Evolutionary conservation across 2,113 vertebrate genomes (phyloP), one percentile per base, ranked within the genome.

Genomic region (Desmodus rotundus): DNA sequence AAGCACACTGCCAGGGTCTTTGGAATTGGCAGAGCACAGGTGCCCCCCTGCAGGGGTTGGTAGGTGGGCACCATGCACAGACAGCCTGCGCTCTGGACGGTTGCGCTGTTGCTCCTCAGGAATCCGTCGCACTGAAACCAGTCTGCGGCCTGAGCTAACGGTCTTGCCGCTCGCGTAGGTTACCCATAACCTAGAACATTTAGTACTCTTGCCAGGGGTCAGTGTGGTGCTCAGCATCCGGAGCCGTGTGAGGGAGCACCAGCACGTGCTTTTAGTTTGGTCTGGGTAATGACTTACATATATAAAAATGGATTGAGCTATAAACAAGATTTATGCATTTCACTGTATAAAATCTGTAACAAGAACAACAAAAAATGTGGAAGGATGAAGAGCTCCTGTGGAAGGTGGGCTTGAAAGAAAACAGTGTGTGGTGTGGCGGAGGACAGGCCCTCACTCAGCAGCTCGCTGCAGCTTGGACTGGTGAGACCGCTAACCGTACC

Each of bases 361-460:
- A 63, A 56, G 54, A 56, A 63, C 20, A 33, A n/a, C 43, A 88
- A 22, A 77, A 36, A 0, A 58, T 58, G 12, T 9, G 38, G 63
- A 63, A 63, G 31, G 13, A 67, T 50, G 70, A 24, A 47, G 33
- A 33, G 22, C 63, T 45, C 26, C 72, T 61, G 1, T 6, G n/a
- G 76, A n/a, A 56, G 20, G n/a, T 15, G 52, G 16, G 2, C 22
- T 78, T 72, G 38, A 54, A 45, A 77, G 68, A n/a, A 70, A 56
- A 76, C 3, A 2, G 41, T 5, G 58, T 36, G n/a, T 43, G 36
- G 58, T 13, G 3, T 17, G n/a, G 10, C 17, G 47, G 56, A 45
- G 26, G 11, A 24, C 0, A 0, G 24, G 10, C 12, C 12, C 22
- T 24, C 19, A 5, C 52, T 28, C 0, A 1, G 43, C 56, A 7